phyloP scores from a whole-genome alignment of 2,797 vertebrate species.

The Balearica regulorum region DNA sequence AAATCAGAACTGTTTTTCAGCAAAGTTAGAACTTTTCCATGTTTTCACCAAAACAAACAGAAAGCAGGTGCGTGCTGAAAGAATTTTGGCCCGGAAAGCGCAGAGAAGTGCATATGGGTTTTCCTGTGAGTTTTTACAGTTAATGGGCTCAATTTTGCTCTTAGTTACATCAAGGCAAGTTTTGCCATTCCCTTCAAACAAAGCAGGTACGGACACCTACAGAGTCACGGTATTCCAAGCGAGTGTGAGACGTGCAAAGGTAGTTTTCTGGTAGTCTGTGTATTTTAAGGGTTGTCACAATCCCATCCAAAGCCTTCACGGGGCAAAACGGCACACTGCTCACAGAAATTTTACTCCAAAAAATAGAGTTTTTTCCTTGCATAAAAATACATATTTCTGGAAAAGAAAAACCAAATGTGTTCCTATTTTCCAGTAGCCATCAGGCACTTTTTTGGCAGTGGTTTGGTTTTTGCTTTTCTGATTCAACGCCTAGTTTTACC shows the following conservation, averaged over 20 bases:
- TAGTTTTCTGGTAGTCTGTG: neutral
- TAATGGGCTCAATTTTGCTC: neutral
- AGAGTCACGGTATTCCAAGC: neutral
- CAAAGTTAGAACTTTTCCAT: neutral
- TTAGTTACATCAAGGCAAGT: neutral
- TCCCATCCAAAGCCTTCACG: neutral
- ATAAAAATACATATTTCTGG: neutral
- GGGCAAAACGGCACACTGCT: neutral
- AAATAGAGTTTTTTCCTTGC: neutral
- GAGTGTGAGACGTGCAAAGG: neutral
- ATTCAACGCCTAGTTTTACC: neutral
- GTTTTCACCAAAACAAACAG: conserved; percentile 58
- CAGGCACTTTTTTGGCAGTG: neutral
- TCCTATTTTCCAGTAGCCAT: neutral
- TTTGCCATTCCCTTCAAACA: neutral
- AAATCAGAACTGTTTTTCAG: neutral
- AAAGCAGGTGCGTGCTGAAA: conserved; percentile 56
- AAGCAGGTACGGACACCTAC: neutral
- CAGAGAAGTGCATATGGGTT: neutral
- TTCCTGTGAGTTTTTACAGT: neutral
- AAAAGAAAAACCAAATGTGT: accelerated
- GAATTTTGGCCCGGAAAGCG: neutral
- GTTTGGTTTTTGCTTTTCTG: neutral
- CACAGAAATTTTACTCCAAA: neutral
- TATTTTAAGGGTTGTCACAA: neutral